Percentiles rank a stretch among this genome's conserved stretches.
Evolutionary conservation across 2,797 vertebrate genomes (phyloP).

Genomic region (Betta splendens): DNA sequence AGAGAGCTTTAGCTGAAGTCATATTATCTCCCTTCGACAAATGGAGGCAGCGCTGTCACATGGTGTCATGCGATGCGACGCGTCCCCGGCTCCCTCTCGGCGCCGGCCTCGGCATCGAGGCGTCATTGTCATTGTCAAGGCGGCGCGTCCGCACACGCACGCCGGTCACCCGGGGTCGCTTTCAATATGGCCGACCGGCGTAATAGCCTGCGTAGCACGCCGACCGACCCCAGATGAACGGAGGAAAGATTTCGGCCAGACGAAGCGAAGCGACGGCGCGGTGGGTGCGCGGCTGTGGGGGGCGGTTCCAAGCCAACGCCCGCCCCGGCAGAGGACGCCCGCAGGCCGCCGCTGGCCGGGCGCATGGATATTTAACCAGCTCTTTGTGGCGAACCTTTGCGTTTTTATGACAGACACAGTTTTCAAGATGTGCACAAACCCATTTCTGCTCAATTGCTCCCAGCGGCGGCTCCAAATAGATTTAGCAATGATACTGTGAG

Average conservation of each 20-base stretch:
- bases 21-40: conserved; percentile 79
- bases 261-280: conserved; percentile 54
- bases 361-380: conserved; percentile 79
- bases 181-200: conserved; percentile 53
- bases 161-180: conserved; percentile 46
- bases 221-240: conserved; percentile 45
- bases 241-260: conserved; percentile 58
- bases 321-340: conserved; percentile 67
- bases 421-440: conserved; percentile 84
- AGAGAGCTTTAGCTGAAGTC: conserved; percentile 78
- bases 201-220: conserved; percentile 54
- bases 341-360: conserved; percentile 64
- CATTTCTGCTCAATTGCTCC: conserved; percentile 84
- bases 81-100: conserved; percentile 53
- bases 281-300: conserved; percentile 59
- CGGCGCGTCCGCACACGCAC: conserved; percentile 51
- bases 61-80: conserved; percentile 53
- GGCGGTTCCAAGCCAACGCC: conserved; percentile 72
- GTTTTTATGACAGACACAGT: conserved; percentile 81
- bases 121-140: conserved; percentile 57
- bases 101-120: conserved; percentile 46
- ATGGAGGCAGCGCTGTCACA: conserved; percentile 68
- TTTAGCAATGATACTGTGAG: conserved; percentile 82
- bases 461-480: conserved; percentile 84
- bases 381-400: conserved; percentile 78